Percentiles rank a stretch among this genome's conserved stretches.
These are phyloP conservation scores for Apis dorsata DNA, from an alignment of 1,140 invertebrate genomes.

Conservation along the genomic window DNA sequence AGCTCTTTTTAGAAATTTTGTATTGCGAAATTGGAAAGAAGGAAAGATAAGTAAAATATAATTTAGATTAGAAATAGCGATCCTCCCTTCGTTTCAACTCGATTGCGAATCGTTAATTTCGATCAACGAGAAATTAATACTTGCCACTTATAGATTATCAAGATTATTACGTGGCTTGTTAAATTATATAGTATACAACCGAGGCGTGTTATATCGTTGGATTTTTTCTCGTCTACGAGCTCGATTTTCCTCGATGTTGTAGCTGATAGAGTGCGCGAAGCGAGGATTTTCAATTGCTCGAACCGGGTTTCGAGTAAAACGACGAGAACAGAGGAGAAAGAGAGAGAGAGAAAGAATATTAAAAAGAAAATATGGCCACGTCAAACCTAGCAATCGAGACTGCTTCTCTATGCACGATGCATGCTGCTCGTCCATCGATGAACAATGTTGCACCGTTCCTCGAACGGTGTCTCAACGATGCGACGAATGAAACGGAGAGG, in stretches of 20 bases:
- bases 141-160: too few relatives aligned
- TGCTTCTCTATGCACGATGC: slow-evolving; percentile 39
- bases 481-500: background rate
- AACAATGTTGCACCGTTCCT: slow-evolving; percentile 25
- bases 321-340: background rate
- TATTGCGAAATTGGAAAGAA: too few relatives aligned
- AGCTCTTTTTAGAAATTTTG: too few relatives aligned
- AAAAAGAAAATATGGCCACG: slow-evolving; percentile 31
- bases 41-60: too few relatives aligned
- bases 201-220: too few relatives aligned
- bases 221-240: background rate
- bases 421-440: slow-evolving; percentile 11
- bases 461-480: too few relatives aligned
- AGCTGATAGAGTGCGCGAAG: slow-evolving; percentile 1
- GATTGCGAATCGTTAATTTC: too few relatives aligned
- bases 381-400: slow-evolving; percentile 24
- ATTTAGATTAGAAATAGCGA: too few relatives aligned
- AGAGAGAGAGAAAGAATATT: background rate
- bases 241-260: slow-evolving; percentile 13
- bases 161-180: too few relatives aligned
- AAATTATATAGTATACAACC: too few relatives aligned
- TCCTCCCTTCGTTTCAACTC: too few relatives aligned
- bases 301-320: slow-evolving; percentile 34
- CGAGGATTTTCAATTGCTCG: slow-evolving; percentile 31
- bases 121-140: too few relatives aligned